These are phyloP conservation scores for Euphonia xanthogaster DNA, from an alignment of 2,797 vertebrate species.

Conservation along the genomic window DNA sequence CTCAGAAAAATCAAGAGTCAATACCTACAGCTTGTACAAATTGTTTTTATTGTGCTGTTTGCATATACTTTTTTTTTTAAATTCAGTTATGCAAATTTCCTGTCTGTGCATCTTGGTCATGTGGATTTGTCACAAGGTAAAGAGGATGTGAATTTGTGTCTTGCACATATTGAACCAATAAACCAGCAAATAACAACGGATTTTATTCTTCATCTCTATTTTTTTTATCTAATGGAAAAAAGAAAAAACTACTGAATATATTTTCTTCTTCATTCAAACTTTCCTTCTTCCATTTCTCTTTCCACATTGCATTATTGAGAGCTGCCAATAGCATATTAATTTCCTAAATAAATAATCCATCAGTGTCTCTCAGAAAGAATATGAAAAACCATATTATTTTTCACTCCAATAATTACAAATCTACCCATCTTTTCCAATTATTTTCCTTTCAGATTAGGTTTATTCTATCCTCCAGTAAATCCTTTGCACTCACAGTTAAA, in stretches of 20 bases:
- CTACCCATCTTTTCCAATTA: neutral
- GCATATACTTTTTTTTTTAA: neutral
- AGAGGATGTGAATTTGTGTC: neutral
- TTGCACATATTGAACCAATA: neutral
- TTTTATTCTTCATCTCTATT: neutral
- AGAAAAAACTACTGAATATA: neutral
- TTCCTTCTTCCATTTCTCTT: neutral
- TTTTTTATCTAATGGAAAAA: neutral
- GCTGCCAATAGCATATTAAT: neutral
- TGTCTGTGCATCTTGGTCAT: neutral
- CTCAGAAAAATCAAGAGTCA: neutral
- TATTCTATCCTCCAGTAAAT: conserved; percentile 4
- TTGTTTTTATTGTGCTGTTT: neutral
- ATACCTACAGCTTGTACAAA: neutral
- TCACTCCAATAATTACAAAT: neutral
- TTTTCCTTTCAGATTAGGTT: conserved; percentile 15
- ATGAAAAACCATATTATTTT: neutral
- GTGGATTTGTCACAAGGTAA: neutral
- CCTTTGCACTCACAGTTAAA: neutral
- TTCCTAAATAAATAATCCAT: neutral
- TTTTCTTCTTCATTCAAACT: neutral
- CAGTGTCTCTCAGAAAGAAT: neutral
- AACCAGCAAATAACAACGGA: neutral
- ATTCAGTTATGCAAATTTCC: neutral
- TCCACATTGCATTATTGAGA: neutral